Evolutionary conservation across 2,113 vertebrate species (phyloP).

Genomic region (Sturnira hondurensis): DNA sequence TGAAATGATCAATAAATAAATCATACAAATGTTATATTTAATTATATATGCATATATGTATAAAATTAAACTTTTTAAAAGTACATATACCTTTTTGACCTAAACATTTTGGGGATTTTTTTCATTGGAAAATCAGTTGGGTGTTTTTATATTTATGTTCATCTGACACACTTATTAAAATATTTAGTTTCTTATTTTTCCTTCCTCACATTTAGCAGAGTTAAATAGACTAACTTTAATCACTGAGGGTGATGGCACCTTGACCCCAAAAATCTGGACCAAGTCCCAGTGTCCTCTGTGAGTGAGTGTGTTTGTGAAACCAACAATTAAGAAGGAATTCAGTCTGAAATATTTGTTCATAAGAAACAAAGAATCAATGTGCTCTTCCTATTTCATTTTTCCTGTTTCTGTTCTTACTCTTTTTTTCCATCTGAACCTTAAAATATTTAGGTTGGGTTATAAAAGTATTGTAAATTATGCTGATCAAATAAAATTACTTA

Average conservation of each 20-base stretch:
- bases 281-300: neutral
- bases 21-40: neutral
- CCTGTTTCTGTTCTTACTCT: neutral
- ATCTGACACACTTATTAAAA: neutral
- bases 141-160: neutral
- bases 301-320: accelerated
- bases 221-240: too few relatives aligned
- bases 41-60: neutral
- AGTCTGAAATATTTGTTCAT: too few relatives aligned
- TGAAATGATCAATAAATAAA: neutral
- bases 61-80: neutral
- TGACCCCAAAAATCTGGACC: neutral
- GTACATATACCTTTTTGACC: neutral
- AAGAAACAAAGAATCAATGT: neutral
- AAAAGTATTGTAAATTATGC: neutral
- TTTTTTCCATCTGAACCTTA: neutral
- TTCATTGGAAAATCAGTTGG: neutral
- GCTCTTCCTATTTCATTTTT: neutral
- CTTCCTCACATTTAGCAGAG: neutral
- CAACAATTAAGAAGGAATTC: neutral
- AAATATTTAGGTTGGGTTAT: neutral
- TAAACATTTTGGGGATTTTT: neutral
- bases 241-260: neutral
- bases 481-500: neutral
- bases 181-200: neutral